These are phyloP conservation scores for Cecidostiba fungosa DNA, from an alignment of 2,888 invertebrate genomes.

Conservation along the genomic window DNA sequence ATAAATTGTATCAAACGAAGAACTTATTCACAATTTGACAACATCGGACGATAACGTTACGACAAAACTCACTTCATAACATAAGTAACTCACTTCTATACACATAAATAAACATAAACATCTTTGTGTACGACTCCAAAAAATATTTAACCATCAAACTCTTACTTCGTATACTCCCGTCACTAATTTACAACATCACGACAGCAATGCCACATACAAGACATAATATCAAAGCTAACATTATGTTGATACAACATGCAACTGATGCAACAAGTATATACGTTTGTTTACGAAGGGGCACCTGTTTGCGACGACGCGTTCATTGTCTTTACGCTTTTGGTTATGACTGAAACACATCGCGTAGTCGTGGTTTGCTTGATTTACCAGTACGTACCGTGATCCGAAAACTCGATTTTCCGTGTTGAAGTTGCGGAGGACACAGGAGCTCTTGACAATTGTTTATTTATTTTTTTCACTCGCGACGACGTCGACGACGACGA, in stretches of 20 bases:
- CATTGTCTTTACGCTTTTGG: background rate
- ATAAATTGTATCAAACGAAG: background rate
- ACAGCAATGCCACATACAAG: background rate
- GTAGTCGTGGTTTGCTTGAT: background rate
- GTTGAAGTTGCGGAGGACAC: background rate
- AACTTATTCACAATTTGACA: constrained; percentile 2
- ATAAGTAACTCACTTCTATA: background rate
- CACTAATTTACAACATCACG: background rate
- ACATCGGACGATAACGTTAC: background rate
- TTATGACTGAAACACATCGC: constrained; percentile 17
- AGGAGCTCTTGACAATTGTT: background rate
- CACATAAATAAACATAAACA: background rate
- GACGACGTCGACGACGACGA: background rate
- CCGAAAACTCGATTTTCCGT: constrained; percentile 4
- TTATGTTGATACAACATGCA: background rate
- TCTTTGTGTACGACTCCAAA: background rate
- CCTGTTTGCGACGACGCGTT: background rate
- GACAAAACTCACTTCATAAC: background rate
- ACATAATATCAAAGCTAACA: background rate
- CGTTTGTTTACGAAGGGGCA: background rate
- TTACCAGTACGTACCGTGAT: constrained; percentile 36
- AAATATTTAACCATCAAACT: background rate
- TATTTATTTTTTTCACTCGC: background rate
- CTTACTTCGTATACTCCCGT: background rate
- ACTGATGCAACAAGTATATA: background rate